Evolutionary conservation across 2,888 invertebrate genomes (phyloP).

Genomic region (Drosophila rellima): DNA sequence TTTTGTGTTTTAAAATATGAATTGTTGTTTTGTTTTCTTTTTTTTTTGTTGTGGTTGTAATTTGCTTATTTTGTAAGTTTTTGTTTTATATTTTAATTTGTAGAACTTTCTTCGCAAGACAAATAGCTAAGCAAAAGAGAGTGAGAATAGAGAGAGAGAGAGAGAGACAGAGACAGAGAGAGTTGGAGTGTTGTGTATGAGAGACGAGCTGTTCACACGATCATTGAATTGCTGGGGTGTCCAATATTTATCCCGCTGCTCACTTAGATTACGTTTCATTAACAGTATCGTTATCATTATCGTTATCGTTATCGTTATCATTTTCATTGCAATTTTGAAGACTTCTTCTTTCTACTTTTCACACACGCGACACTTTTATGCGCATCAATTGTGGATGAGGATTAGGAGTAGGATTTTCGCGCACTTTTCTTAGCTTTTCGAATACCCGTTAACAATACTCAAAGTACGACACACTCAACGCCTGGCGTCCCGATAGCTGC

Average conservation of each 20-base stretch:
- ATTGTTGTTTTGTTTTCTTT: slow-evolving; percentile 13
- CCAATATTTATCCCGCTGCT: slow-evolving; percentile 36
- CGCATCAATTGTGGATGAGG: slow-evolving; percentile 30
- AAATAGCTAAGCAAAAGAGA: slow-evolving; percentile 54
- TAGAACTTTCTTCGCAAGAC: slow-evolving; percentile 50
- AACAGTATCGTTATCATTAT: slow-evolving; percentile 5
- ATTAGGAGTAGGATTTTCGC: slow-evolving; percentile 26
- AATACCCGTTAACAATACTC: slow-evolving; percentile 47
- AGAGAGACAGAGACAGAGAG: slow-evolving; percentile 38
- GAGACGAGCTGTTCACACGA: slow-evolving; percentile 48
- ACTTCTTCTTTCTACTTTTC: slow-evolving; percentile 19
- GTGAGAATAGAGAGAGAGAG: slow-evolving; percentile 21
- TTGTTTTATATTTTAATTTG: slow-evolving; percentile 31
- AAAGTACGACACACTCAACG: slow-evolving; percentile 54
- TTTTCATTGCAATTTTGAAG: slow-evolving; percentile 49
- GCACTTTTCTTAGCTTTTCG: slow-evolving; percentile 42
- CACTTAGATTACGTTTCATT: slow-evolving; percentile 51
- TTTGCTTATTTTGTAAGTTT: slow-evolving; percentile 66
- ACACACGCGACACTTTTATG: slow-evolving; percentile 43
- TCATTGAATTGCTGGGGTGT: slow-evolving; percentile 23
- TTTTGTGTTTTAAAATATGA: slow-evolving; percentile 48
- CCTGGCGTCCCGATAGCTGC: slow-evolving; percentile 70
- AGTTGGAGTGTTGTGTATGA: slow-evolving; percentile 63
- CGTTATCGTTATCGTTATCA: neutral
- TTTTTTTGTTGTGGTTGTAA: slow-evolving; percentile 33